Percentiles rank a stretch among this genome's conserved stretches.
These are phyloP conservation scores for Vanacampus margaritifer DNA, from an alignment of 2,113 vertebrate species.

Conservation along the genomic window DNA sequence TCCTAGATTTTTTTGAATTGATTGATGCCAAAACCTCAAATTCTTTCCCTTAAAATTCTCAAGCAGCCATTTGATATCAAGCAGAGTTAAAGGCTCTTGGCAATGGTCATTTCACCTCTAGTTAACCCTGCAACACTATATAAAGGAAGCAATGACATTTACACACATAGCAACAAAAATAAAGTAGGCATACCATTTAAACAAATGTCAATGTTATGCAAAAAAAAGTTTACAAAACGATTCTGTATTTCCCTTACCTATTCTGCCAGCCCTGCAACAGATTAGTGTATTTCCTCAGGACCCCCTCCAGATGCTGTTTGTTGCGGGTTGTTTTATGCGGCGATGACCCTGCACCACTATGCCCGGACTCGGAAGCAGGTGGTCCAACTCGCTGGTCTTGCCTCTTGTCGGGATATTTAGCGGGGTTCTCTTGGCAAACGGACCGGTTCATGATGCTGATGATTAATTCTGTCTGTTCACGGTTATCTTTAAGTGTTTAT, in stretches of 20 bases:
- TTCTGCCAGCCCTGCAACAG: slow-evolving; percentile 91
- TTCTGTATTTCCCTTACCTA: slow-evolving; percentile 71
- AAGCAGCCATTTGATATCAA: background rate
- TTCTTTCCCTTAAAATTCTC: background rate
- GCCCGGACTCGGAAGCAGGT: background rate
- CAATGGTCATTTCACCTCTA: background rate
- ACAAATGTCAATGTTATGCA: background rate
- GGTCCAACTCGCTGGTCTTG: slow-evolving; percentile 7
- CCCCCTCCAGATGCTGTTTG: slow-evolving; percentile 75
- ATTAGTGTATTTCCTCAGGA: slow-evolving; percentile 91
- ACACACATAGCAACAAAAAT: background rate
- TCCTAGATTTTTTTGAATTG: background rate
- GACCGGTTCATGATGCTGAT: slow-evolving; percentile 42
- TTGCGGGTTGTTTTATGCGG: slow-evolving; percentile 30
- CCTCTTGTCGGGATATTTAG: slow-evolving; percentile 18
- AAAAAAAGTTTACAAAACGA: background rate
- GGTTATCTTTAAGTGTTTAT: too few species aligned
- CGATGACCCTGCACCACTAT: background rate
- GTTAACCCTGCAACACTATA: background rate
- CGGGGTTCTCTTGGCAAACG: slow-evolving; percentile 42
- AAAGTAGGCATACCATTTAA: background rate
- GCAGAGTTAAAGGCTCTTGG: background rate
- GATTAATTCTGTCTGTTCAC: background rate
- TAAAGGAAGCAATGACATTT: background rate
- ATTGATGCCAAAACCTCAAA: background rate